Base-by-base conservation (phyloP, 2,888 invertebrate genomes). In the Megalurothrips usitatus region DNA sequence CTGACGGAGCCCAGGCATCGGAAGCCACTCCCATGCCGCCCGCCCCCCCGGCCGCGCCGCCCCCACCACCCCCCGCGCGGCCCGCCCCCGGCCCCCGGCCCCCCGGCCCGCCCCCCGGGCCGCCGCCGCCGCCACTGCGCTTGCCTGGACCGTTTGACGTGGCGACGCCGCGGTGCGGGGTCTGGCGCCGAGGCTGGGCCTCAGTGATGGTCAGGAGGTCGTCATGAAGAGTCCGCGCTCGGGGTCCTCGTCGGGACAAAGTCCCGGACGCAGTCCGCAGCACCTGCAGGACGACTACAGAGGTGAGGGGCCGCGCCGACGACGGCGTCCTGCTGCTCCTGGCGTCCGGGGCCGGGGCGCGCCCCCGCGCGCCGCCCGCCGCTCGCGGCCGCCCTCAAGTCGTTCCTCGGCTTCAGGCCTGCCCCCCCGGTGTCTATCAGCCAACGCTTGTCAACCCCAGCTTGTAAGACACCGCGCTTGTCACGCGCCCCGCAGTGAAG, bases 161-260 rank as follows among this genome's bases (percentile, higher is more conserved):
- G 14, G 58, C 58, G 68, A 11, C 68, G 1, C 68, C 26, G 68
- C 23, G 68, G 23, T 26, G 68, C 68, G 23, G 34, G 34, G 3
- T 43, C 34, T 43, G 34, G 68, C 26, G 68, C 68, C 23, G 68
- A 1, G 68, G 1, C 26, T 26, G 26, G 9, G 12, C 68, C 23
- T 6, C 68, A 75, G 68, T 75, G 68, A 75, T 75, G 68, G 68
- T 75, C 68, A 10, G 26, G 68, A 8, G 68, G 12, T 75, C 68
- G 68, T 26, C 68, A 75, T 75, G 68, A 75, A 75, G 68, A 75
- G 68, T 75, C 68, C 68, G 1, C 68, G 68, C 68, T 75, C 68
- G 11, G 68, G 68, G 68, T 75, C 68, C 11, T 75, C 68, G 11
- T 75, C 68, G 68, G 68, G 58, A 14, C 58, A 75, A 11, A 58